Base-by-base conservation (phyloP, 1,140 invertebrate genomes). In the Archegozetes longisetosus region DNA sequence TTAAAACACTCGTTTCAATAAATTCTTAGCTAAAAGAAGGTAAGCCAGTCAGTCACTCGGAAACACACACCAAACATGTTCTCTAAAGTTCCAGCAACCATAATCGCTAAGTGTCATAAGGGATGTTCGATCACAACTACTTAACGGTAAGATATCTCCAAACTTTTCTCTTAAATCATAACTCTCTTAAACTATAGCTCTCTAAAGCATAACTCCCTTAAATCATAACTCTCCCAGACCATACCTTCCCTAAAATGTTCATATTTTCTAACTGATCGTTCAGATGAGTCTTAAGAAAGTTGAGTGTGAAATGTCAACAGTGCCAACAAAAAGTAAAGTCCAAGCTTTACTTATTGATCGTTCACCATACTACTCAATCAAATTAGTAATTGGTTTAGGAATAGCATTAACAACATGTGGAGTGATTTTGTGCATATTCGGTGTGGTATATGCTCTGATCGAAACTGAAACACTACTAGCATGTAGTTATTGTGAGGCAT, bases 341-440 rank as follows among this genome's bases (percentile, higher is more conserved):
- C 12, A 23, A 9, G n/a, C n/a, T 9, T 48, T 23, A 53, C 55
- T 23, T 29, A 26, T 22, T 53, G 6, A 20, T 17, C 13, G 13
- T 6, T 57, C 13, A 47, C 6, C 27, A 53, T 29, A 50, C 25
- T 57, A 57, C 29, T 47, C 55, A n/a, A 26, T 29, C 12, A 26
- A 29, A 17, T 28, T 57, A 28, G 22, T 57, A 23, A 32, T 57
- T n/a, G 25, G 55, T 26, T 29, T 57, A 17, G 55, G 55, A 13
- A 57, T 57, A 9, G 55, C 32, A 24, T 29, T 17, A 22, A 17
- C 26, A 3, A 23, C 32, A 17, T 57, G 14, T 50, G 55, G 55
- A 32, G 12, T 57, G 4, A 29, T 29, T 3, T 28, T 57, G 17
- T 17, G 28, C 32, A 53, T 57, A 17, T 29, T 57, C 6, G 32